A percentile compares a stretch with the other conserved stretches of the same genome.
These are phyloP conservation scores for Gymnarchus niloticus DNA, from an alignment of 2,113 vertebrate genomes.

Conservation along the genomic window DNA sequence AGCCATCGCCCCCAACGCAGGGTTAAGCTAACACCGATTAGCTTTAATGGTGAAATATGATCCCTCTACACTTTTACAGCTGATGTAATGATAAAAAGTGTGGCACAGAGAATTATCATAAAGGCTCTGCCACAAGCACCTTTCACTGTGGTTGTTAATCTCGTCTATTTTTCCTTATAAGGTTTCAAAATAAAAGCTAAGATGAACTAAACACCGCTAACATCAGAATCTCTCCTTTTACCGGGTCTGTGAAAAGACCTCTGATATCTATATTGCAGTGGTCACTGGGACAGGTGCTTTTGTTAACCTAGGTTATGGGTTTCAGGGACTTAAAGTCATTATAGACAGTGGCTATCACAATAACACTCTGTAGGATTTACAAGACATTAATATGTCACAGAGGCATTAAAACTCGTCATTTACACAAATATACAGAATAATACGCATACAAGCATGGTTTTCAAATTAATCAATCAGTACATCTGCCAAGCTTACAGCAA, in stretches of 20 bases:
- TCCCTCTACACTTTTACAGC: slow-evolving; percentile 11
- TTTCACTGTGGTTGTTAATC: not conserved
- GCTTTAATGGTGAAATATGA: slow-evolving; percentile 2
- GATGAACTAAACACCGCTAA: not conserved
- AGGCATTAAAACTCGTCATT: not conserved
- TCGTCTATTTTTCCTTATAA: not conserved
- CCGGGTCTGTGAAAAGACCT: not conserved
- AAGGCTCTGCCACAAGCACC: not conserved
- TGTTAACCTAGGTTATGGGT: not conserved
- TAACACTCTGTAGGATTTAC: not conserved
- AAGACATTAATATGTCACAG: not conserved
- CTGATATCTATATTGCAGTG: not conserved
- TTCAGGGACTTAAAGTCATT: not conserved
- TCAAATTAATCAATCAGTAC: not conserved
- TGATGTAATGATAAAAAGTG: not conserved
- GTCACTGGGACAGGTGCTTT: not conserved
- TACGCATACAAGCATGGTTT: not conserved
- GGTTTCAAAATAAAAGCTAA: slow-evolving; percentile 1
- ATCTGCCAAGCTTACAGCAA: too few species aligned
- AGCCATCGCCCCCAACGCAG: not conserved
- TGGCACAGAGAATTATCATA: not conserved
- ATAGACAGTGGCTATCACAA: not conserved
- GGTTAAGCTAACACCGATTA: not conserved
- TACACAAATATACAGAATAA: not conserved
- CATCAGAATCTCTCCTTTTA: not conserved